phyloP scores from a whole-genome alignment of 2,888 invertebrate genomes.

The Epistrophe grossulariae region DNA sequence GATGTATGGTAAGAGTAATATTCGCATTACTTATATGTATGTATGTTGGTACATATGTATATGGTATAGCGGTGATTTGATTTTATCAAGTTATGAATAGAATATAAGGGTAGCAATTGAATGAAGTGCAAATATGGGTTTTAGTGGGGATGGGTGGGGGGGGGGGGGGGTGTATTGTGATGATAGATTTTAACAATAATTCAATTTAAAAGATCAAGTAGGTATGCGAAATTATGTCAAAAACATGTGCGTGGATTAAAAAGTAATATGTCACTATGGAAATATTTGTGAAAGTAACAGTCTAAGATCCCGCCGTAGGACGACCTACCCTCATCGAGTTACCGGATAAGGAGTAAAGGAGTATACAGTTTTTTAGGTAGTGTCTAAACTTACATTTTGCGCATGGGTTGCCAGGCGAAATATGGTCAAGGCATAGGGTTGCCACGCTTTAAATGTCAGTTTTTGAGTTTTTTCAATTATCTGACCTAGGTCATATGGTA shows the following conservation, averaged over 20 bases:
- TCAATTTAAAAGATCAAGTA: slow-evolving; percentile 30
- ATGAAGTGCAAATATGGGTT: slow-evolving; percentile 15
- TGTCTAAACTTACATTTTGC: too few species aligned
- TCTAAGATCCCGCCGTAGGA: too few species aligned
- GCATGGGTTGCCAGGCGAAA: too few species aligned
- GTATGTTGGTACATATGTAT: neutral
- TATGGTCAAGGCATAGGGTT: too few species aligned
- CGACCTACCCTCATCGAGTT: too few species aligned
- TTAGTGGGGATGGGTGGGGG: too few species aligned
- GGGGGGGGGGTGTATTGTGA: neutral
- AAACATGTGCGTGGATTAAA: neutral
- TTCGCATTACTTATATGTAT: slow-evolving; percentile 22
- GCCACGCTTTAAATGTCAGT: too few species aligned
- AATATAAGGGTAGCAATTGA: slow-evolving; percentile 45
- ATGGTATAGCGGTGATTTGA: slow-evolving; percentile 36
- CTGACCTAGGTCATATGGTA: too few species aligned
- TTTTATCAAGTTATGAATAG: slow-evolving; percentile 48
- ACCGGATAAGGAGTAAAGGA: too few species aligned
- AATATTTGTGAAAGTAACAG: neutral
- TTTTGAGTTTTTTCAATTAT: too few species aligned
- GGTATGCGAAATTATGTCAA: neutral
- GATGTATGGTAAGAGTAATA: slow-evolving; percentile 46
- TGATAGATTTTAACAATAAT: slow-evolving; percentile 23
- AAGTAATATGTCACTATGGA: neutral
- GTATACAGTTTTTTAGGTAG: too few species aligned